phyloP scores from a whole-genome alignment of 1,140 invertebrate species.

The Polyergus mexicanus region DNA sequence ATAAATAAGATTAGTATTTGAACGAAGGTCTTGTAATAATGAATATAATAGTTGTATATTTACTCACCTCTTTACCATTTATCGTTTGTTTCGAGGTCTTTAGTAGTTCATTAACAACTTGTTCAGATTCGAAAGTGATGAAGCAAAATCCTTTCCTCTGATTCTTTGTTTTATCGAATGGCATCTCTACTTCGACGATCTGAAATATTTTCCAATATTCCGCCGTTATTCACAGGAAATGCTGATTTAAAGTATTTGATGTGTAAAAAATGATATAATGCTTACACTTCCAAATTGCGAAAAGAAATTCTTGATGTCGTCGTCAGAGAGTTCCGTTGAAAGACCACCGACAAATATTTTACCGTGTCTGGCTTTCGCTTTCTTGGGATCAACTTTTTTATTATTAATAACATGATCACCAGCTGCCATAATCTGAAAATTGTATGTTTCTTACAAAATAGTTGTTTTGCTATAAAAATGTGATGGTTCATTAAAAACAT shows the following conservation, averaged over 20 bases:
- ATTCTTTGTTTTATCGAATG: conserved; percentile 98
- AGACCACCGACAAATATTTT: conserved; percentile 98
- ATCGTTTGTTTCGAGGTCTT: conserved; percentile 97
- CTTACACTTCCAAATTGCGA: conserved; percentile 95
- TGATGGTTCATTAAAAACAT: not conserved
- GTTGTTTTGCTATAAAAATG: not conserved
- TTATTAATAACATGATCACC: conserved; percentile 96
- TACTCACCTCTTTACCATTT: conserved; percentile 94
- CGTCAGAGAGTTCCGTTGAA: conserved; percentile 95
- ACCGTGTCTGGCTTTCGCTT: conserved; percentile 96
- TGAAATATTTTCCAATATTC: conserved; percentile 81
- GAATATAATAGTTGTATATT: not conserved
- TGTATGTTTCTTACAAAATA: conserved; percentile 6
- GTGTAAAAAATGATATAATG: conserved; percentile 65
- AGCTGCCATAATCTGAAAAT: conserved; percentile 89
- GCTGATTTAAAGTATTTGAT: not conserved
- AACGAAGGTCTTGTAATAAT: not conserved
- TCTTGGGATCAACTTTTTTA: conserved; percentile 98
- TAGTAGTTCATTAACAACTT: conserved; percentile 95
- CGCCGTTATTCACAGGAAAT: not conserved
- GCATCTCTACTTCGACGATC: conserved; percentile 98
- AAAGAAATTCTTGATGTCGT: conserved; percentile 97
- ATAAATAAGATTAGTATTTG: not conserved
- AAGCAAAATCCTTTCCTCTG: conserved; percentile 98
- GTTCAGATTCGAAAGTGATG: conserved; percentile 97